Base-by-base conservation (phyloP, 2,888 invertebrate species). In the Diaphora mendica region DNA sequence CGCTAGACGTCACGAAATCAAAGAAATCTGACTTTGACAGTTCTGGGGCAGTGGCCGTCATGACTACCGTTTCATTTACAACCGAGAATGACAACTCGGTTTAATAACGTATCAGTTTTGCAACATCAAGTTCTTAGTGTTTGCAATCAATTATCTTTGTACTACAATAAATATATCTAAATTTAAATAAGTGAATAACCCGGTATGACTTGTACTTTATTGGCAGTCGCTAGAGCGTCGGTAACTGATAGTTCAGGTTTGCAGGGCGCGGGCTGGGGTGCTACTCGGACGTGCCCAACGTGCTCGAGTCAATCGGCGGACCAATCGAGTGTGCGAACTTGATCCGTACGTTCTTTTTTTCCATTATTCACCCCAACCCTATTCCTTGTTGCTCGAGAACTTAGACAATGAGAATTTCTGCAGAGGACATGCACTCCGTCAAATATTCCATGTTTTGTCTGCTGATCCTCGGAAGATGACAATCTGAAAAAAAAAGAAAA, bases 11-110 rank as follows among this genome's bases (percentile, higher is more conserved):
- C 79, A 98, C 98, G 94, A 98, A 98, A 95, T 98, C 98, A 95
- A 98, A 98, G 96, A 98, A 98, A 95, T 98, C 98, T 84, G 98
- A 97, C 95, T 98, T 98, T 87, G 97, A 97, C 93, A 98, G 96
- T 96, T 98, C 98, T 94, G 98, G 97, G 93, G 98, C 97, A 91
- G 97, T 97, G 96, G 98, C 97, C 94, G 97, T 97, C 94, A 98
- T 97, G 96, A 98, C 98, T 98, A 98, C 98, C 96, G 96, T 91
- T 94, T 93, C 89, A 87, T 88, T 89, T 87, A 88, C 83, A 94
- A 95, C 96, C 94, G 96, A 93, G 92, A 87, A 88, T 87, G 86
- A 88, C 86, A 82, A 86, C 91, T 91, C 91, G 90, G 91, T 86
- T 86, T 76, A 82, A 86, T 88, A 83, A 88, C 86, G 82, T 82